Conservation (phyloP, 2,113 vertebrate genomes). For the Emydura subglobosa region DNA sequence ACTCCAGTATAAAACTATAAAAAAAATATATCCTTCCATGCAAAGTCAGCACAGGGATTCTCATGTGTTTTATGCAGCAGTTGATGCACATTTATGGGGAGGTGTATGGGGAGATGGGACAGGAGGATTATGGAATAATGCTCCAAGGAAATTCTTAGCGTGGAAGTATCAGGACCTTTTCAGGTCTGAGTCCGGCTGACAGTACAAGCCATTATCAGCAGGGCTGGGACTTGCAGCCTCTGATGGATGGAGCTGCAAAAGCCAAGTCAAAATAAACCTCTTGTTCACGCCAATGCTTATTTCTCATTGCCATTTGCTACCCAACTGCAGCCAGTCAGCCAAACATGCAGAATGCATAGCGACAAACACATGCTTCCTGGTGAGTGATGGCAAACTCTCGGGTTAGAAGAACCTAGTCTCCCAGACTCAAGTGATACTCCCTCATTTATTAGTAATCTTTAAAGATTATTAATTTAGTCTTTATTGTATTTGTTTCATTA, state of each 20-base stretch:
- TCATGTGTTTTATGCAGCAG: rapidly evolving
- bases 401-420: background rate
- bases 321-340: background rate
- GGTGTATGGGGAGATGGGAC: background rate
- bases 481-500: rapidly evolving
- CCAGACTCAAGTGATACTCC: background rate
- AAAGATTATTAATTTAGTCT: rapidly evolving
- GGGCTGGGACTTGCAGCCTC: background rate
- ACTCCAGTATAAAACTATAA: background rate
- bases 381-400: rapidly evolving
- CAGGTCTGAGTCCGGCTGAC: rapidly evolving
- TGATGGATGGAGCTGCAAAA: background rate
- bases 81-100: background rate
- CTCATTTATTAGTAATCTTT: background rate
- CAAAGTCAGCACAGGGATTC: rapidly evolving
- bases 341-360: background rate
- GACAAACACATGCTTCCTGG: background rate
- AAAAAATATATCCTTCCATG: background rate
- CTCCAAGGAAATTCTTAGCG: background rate
- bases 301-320: background rate
- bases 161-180: background rate
- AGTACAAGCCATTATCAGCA: background rate
- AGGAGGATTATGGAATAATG: background rate
- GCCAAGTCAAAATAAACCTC: background rate
- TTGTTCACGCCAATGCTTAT: rapidly evolving